These are phyloP conservation scores for Montipora sp. DNA, from an alignment of 64 coral and sea anemone species.

Conservation along the genomic window DNA sequence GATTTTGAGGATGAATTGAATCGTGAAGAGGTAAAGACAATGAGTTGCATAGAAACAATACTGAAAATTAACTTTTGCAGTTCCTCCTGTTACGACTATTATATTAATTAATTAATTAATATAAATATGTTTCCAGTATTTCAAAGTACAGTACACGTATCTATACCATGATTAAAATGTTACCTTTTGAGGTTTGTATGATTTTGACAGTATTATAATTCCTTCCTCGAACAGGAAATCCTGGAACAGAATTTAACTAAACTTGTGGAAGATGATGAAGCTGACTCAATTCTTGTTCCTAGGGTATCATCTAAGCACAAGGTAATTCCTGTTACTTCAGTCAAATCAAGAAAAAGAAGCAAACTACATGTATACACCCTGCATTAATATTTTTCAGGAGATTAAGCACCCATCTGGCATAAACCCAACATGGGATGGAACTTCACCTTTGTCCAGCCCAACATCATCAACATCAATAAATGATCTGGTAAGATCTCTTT, in stretches of 20 bases:
- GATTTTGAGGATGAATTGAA: conserved; percentile 52
- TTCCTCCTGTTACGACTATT: no score
- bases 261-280: conserved; percentile 72
- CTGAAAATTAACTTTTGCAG: no score
- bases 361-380: background rate
- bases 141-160: no score
- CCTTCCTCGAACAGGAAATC: conserved; percentile 48
- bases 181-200: background rate
- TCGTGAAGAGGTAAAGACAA: conserved; percentile 55
- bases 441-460: conserved; percentile 89
- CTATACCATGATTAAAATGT: no score
- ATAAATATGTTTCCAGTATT: no score
- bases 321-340: conserved; percentile 1
- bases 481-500: conserved; percentile 67
- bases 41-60: no score
- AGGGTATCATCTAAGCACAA: conserved; percentile 42
- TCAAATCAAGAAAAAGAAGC: background rate
- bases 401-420: conserved; percentile 57
- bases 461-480: conserved; percentile 88
- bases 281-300: conserved; percentile 18
- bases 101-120: no score
- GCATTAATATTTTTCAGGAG: conserved; percentile 20
- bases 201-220: background rate
- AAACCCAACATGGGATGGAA: conserved; percentile 77
- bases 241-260: conserved; percentile 58